Conservation (phyloP, 2,113 vertebrate genomes). For the Brachirus orientalis region DNA sequence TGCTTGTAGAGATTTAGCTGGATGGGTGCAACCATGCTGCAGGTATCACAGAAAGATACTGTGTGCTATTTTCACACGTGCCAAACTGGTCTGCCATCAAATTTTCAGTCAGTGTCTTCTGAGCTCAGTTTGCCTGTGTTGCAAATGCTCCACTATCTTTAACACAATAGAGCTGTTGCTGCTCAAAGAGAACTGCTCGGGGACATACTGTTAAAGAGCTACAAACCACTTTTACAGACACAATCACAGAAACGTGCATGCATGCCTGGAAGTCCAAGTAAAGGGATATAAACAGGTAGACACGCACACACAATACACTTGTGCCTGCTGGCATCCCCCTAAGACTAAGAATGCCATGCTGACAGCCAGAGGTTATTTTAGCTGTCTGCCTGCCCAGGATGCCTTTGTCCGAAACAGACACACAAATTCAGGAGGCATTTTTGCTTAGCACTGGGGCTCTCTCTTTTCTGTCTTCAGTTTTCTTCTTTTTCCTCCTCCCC, state of each 20-base stretch:
- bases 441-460: slow-evolving; percentile 8
- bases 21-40: slow-evolving; percentile 31
- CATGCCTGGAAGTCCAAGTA: slow-evolving; percentile 17
- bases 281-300: background rate
- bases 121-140: slow-evolving; percentile 44
- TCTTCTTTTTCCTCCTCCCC: background rate
- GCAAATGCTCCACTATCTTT: slow-evolving; percentile 26
- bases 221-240: slow-evolving; percentile 23
- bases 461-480: too few species aligned
- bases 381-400: slow-evolving; percentile 27
- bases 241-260: background rate
- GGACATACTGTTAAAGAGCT: slow-evolving; percentile 33
- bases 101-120: slow-evolving; percentile 46
- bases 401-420: slow-evolving; percentile 24
- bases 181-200: slow-evolving; percentile 25
- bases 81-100: slow-evolving; percentile 35
- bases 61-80: slow-evolving; percentile 54
- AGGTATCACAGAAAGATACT: slow-evolving; percentile 39
- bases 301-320: slow-evolving; percentile 25
- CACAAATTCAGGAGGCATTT: slow-evolving; percentile 22
- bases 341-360: slow-evolving; percentile 26
- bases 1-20: slow-evolving; percentile 45
- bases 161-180: slow-evolving; percentile 12
- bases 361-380: slow-evolving; percentile 59
- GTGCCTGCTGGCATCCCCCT: slow-evolving; percentile 30